Percentiles rank a stretch among this genome's conserved stretches.
These are phyloP conservation scores for Sparidentex hasta DNA, from an alignment of 2,797 vertebrate genomes.

Conservation along the genomic window DNA sequence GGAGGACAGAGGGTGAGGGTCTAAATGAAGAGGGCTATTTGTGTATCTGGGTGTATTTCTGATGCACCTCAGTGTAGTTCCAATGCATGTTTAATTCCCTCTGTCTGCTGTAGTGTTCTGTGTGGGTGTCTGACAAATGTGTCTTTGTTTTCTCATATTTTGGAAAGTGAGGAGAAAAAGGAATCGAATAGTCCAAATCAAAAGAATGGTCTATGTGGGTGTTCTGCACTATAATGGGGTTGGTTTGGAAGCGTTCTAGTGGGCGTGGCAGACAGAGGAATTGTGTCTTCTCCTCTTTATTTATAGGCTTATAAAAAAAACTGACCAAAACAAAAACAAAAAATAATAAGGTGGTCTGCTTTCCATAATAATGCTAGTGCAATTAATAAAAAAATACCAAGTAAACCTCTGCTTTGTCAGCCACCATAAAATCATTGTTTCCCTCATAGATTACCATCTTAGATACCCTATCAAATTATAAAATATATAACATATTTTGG, in stretches of 20 bases:
- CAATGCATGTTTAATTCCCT: neutral
- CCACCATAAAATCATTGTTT: neutral
- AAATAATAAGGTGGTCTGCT: neutral
- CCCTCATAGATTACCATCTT: neutral
- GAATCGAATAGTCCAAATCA: neutral
- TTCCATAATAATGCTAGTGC: neutral
- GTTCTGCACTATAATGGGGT: neutral
- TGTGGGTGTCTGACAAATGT: neutral
- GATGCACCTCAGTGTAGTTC: no score
- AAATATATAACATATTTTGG: neutral
- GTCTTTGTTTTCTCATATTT: constrained; percentile 4
- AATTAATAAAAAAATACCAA: neutral
- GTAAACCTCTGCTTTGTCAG: neutral
- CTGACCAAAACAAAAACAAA: neutral
- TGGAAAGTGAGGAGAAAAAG: constrained; percentile 12
- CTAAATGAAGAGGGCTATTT: neutral
- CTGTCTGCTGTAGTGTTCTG: neutral
- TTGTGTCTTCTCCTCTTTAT: neutral
- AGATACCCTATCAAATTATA: no score
- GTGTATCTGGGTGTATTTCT: neutral
- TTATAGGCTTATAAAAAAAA: neutral
- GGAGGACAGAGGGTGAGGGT: constrained; percentile 7
- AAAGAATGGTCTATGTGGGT: neutral
- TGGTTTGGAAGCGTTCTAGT: neutral
- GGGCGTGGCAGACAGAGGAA: neutral